A percentile compares a stretch with the other conserved stretches of the same genome.
phyloP scores from a whole-genome alignment of 2,888 invertebrate species.

The Anoncus sp. region DNA sequence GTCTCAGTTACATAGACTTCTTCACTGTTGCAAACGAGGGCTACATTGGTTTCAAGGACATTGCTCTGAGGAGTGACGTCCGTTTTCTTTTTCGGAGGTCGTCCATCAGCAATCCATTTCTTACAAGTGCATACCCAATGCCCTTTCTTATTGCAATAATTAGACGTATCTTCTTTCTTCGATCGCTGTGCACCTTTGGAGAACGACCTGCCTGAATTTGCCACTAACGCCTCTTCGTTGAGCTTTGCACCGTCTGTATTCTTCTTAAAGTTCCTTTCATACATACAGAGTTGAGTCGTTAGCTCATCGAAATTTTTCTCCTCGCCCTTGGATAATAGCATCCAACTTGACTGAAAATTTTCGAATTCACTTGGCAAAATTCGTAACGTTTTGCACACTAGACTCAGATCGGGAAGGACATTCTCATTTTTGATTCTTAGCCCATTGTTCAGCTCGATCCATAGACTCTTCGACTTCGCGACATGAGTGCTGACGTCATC shows the following conservation, averaged over 20 bases:
- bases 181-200: no score
- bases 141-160: constrained; percentile 67
- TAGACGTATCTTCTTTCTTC: constrained; percentile 58
- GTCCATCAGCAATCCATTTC: constrained; percentile 72
- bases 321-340: constrained; percentile 60
- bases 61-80: no score
- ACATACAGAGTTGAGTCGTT: constrained; percentile 60
- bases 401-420: constrained; percentile 67
- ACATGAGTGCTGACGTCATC: constrained; percentile 73
- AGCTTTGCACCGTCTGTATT: constrained; percentile 9
- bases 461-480: constrained; percentile 65
- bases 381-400: constrained; percentile 70
- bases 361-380: constrained; percentile 65
- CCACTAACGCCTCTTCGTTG: constrained; percentile 60
- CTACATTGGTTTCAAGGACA: no score
- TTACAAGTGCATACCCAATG: constrained; percentile 62
- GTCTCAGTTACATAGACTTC: no score
- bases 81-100: constrained; percentile 61
- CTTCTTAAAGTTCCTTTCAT: constrained; percentile 61
- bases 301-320: constrained; percentile 64
- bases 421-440: constrained; percentile 67
- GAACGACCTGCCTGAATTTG: no score
- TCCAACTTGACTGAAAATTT: constrained; percentile 70
- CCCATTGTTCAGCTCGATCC: constrained; percentile 72
- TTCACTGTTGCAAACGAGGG: no score